Percentiles rank a stretch among this genome's conserved stretches.
Conservation (phyloP, 2,113 vertebrate species). For the Formicarius rufipectus region DNA sequence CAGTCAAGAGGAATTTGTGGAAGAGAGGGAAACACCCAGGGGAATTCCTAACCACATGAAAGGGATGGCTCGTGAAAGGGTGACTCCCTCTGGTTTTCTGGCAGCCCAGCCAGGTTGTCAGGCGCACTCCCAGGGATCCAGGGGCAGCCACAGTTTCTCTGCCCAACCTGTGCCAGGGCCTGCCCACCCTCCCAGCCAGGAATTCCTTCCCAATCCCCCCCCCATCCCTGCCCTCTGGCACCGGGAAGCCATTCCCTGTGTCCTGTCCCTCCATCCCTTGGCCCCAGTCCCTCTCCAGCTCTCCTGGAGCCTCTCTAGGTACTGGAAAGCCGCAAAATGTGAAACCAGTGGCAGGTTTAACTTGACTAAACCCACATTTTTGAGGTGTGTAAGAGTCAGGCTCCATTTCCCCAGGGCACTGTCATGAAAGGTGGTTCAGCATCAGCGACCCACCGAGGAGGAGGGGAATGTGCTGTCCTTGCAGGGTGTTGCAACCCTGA, state of each 20-base stretch:
- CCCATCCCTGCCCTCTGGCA: neutral
- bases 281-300: neutral
- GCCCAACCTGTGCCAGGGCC: neutral
- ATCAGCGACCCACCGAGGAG: neutral
- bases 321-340: neutral
- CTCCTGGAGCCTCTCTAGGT: neutral
- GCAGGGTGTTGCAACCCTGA: neutral
- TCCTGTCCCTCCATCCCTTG: rapidly evolving
- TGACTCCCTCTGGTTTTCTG: slow-evolving; percentile 21
- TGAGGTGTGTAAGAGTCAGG: neutral
- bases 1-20: slow-evolving; percentile 33
- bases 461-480: neutral
- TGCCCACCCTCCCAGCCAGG: rapidly evolving
- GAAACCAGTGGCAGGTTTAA: neutral
- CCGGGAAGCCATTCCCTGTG: neutral
- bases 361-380: neutral
- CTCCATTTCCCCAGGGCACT: neutral
- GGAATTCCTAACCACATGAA: slow-evolving; percentile 36
- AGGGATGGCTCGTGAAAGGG: slow-evolving; percentile 11
- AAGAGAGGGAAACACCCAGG: neutral
- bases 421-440: neutral
- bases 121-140: neutral
- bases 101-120: slow-evolving; percentile 31
- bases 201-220: neutral
- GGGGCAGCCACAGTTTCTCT: neutral